Evolutionary conservation across 2,797 vertebrate genomes (phyloP), one percentile per base, ranked within the genome.

Genomic region (Molossus alvarezi): DNA sequence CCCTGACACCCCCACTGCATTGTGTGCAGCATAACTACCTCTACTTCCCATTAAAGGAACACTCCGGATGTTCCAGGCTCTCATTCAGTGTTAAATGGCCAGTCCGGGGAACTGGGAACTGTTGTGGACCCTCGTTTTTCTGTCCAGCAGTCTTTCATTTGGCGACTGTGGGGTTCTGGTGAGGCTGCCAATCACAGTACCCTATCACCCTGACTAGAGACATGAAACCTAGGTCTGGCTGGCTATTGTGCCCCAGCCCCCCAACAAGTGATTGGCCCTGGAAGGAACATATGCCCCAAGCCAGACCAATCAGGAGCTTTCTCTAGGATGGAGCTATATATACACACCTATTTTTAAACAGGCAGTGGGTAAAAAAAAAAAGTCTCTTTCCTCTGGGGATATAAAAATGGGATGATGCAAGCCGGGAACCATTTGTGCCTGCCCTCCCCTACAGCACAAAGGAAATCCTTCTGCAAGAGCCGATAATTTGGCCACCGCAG

Each of bases 281-380:
- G 13, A 55, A 87, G 83, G 62, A 41, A 45, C 33, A 3, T 21
- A 41, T 72, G 79, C 91, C 60, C 62, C 55, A 69, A 69, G 21
- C n/a, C n/a, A 91, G 69, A 27, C 51, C 91, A 77, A 58, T 81
- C 65, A 48, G 75, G 60, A 92, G 41, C n/a, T 41, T 84, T 89
- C 29, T 88, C 69, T 53, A 37, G 57, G 55, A 81, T 69, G 55
- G 15, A 91, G 7, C 53, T 18, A 20, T 72, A 27, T 14, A 58
- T 5, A 60, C 15, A 75, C 29, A 71, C 18, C 25, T 14, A 51
- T 6, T 33, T 72, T 73, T 29, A 29, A 95, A 81, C 15, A 75
- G 67, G 76, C 58, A 37, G 15, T 41, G 67, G 48, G 17, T 89
- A 15, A 65, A 72, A 91, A n/a, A 23, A 60, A 53, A 48, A 84